These are phyloP conservation scores for Macrochelys suwanniensis DNA, from an alignment of 2,797 vertebrate genomes.

Conservation along the genomic window DNA sequence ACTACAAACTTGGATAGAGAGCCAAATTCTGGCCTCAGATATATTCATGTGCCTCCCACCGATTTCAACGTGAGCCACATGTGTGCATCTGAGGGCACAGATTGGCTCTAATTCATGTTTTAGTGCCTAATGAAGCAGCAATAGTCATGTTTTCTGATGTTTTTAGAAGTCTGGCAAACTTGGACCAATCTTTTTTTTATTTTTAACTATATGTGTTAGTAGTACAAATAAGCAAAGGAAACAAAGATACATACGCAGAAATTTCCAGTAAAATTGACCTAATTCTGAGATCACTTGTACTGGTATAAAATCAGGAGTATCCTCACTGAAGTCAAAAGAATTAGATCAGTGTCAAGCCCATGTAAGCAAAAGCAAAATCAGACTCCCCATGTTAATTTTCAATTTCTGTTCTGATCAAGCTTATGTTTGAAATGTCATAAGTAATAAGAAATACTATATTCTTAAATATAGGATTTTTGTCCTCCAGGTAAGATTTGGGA, in stretches of 20 bases:
- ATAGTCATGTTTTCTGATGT: constrained; percentile 52
- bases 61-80: constrained; percentile 49
- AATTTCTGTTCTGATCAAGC: neutral
- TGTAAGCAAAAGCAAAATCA: neutral
- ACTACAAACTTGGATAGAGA: constrained; percentile 32
- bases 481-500: neutral
- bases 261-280: neutral
- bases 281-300: neutral
- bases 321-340: neutral
- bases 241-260: neutral
- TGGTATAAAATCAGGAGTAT: neutral
- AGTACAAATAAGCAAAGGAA: constrained; percentile 33
- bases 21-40: constrained; percentile 57
- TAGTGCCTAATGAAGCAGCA: constrained; percentile 54
- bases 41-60: constrained; percentile 44
- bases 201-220: constrained; percentile 33
- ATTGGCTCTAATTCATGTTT: constrained; percentile 54
- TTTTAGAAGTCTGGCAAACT: constrained; percentile 39
- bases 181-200: constrained; percentile 5
- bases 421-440: neutral
- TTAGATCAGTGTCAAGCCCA: neutral
- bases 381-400: neutral
- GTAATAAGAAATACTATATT: neutral
- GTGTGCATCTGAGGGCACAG: constrained; percentile 32
- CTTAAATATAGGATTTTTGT: neutral